Evolutionary conservation across 2,113 vertebrate species (phyloP).

Genomic region (Fulmarus glacialis): DNA sequence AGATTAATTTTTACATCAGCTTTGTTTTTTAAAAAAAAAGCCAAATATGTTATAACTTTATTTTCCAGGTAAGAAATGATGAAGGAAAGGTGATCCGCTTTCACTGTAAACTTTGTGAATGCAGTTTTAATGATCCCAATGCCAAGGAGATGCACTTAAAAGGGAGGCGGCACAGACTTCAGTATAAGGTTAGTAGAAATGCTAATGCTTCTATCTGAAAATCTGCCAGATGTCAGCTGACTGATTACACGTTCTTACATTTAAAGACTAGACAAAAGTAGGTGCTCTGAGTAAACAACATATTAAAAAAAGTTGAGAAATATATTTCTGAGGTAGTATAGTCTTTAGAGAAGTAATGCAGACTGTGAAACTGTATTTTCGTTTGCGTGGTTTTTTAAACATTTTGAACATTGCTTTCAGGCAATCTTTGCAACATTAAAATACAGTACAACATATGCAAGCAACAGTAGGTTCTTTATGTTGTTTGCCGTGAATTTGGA

Average conservation of each 20-base stretch:
- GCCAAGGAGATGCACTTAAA: constrained; percentile 98
- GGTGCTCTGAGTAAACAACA: not conserved
- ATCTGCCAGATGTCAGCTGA: not conserved
- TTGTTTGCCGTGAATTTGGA: not conserved
- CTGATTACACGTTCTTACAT: not conserved
- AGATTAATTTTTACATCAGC: not conserved
- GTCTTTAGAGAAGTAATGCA: not conserved
- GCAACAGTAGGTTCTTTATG: not conserved
- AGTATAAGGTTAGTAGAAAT: constrained; percentile 89
- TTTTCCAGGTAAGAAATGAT: constrained; percentile 91
- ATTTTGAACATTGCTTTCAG: not conserved
- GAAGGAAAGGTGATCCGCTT: constrained; percentile 98
- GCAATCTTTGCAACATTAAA: not conserved
- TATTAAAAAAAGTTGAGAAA: not conserved
- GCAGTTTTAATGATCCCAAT: constrained; percentile 98
- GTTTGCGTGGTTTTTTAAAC: not conserved
- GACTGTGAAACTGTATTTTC: not conserved
- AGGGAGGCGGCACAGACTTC: constrained; percentile 91
- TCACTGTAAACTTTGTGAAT: constrained; percentile 97
- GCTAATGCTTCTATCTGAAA: not conserved
- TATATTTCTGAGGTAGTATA: not conserved
- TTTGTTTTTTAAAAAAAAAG: not conserved
- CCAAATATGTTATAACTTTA: not conserved
- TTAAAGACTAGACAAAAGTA: not conserved
- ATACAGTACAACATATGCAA: not conserved